phyloP scores from a whole-genome alignment of 2,113 vertebrate species.

The Canis aureus region DNA sequence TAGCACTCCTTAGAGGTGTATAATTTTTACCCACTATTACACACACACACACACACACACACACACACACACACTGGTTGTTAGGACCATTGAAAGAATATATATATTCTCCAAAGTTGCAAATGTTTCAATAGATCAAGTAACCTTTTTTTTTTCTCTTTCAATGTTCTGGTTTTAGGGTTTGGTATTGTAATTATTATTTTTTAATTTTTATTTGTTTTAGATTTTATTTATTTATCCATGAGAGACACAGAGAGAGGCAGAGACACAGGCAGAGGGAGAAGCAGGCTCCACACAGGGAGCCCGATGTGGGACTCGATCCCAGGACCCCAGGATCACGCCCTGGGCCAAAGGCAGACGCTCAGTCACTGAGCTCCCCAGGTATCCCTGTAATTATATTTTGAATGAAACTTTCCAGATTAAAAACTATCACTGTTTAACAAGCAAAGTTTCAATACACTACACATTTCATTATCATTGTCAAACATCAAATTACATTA shows the following conservation, averaged over 20 bases:
- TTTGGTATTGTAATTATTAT: slow-evolving; percentile 10
- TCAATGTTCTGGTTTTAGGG: neutral
- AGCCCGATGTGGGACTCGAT: no score
- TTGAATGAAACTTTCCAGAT: slow-evolving; percentile 41
- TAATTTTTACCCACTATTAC: neutral
- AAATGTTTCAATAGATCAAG: neutral
- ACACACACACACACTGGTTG: neutral
- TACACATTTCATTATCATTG: slow-evolving; percentile 52
- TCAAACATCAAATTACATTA: slow-evolving; percentile 71
- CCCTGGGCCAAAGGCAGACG: no score
- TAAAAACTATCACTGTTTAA: slow-evolving; percentile 57
- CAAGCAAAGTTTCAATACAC: slow-evolving; percentile 48
- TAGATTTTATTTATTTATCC: no score
- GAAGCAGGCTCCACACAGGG: no score
- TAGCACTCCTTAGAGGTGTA: neutral
- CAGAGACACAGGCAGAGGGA: no score
- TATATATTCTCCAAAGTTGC: neutral
- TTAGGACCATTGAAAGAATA: neutral
- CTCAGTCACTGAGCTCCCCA: no score
- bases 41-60: neutral
- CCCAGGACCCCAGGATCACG: no score
- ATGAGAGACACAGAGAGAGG: no score
- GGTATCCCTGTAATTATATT: slow-evolving; percentile 17
- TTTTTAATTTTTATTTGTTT: no score
- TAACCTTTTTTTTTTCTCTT: neutral